phyloP scores from a whole-genome alignment of 37 sponge, comb jelly and placozoan species.

The Tethya wilhelma region DNA sequence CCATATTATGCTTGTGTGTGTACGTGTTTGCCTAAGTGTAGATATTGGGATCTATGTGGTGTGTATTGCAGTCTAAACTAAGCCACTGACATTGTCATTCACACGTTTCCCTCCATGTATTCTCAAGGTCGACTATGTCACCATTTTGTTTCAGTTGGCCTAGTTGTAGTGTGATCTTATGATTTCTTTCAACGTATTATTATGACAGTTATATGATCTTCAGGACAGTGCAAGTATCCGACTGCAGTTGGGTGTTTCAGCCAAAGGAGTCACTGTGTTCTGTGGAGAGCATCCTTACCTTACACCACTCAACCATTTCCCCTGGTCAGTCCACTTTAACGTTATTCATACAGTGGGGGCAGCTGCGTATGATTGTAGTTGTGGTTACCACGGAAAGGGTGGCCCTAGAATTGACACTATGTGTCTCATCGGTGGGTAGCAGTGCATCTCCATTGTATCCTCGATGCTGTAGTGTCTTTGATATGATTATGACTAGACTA shows the following conservation, averaged over 20 bases:
- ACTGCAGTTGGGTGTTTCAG: conserved; percentile 65
- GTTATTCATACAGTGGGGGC: neutral
- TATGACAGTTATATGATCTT: too few relatives aligned
- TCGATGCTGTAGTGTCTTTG: neutral
- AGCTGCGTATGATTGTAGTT: neutral
- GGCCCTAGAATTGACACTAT: too few relatives aligned
- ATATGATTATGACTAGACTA: neutral
- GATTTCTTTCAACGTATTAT: too few relatives aligned
- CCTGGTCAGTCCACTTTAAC: conserved; percentile 52
- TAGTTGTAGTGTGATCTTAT: too few relatives aligned
- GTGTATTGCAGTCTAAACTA: too few relatives aligned
- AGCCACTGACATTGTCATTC: too few relatives aligned
- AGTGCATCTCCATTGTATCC: neutral
- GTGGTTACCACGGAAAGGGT: too few relatives aligned
- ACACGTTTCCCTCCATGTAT: neutral
- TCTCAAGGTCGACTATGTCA: too few relatives aligned
- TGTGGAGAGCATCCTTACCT: conserved; percentile 75
- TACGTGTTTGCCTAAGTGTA: too few relatives aligned
- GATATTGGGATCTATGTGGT: too few relatives aligned
- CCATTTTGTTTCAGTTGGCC: too few relatives aligned
- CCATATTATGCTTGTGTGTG: too few relatives aligned
- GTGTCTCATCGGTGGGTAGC: neutral
- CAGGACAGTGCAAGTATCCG: conserved; percentile 67
- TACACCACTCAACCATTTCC: conserved; percentile 75
- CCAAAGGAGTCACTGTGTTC: conserved; percentile 72